Conservation (phyloP, 2,888 invertebrate species). For the Dryocosmus kuriphilus region DNA sequence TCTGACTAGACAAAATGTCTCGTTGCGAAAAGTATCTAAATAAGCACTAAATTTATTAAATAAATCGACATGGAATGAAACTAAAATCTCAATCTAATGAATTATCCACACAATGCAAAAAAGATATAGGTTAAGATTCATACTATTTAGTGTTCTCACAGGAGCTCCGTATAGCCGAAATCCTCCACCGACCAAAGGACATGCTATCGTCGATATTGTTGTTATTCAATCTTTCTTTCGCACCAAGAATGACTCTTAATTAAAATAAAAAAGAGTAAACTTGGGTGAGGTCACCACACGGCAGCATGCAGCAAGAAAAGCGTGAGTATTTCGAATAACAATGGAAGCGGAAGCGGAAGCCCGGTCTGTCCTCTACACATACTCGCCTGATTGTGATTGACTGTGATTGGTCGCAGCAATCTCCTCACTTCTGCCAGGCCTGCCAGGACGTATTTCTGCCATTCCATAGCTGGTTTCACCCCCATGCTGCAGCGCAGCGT, state of each 20-base stretch:
- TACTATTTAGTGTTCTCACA: conserved; percentile 99
- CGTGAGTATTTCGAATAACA: conserved; percentile 50
- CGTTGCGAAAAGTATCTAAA: background rate
- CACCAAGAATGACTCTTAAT: conserved; percentile 9
- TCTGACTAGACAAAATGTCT: background rate
- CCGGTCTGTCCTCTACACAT: too few species aligned
- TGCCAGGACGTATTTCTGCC: too few species aligned
- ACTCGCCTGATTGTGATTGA: too few species aligned
- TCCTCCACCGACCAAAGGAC: conserved; percentile 89
- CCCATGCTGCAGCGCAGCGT: too few species aligned
- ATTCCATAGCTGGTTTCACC: too few species aligned
- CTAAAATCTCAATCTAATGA: too few species aligned
- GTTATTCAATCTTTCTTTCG: background rate
- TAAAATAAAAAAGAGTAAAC: background rate
- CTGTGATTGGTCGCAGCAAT: too few species aligned
- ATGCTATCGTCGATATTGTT: conserved; percentile 81
- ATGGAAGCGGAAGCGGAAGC: too few species aligned
- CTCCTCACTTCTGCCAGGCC: too few species aligned
- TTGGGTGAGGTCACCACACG: conserved; percentile 13
- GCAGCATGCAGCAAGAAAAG: conserved; percentile 48
- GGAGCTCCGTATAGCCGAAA: conserved; percentile 93
- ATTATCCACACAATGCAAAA: too few species aligned
- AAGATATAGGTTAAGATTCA: conserved; percentile 65
- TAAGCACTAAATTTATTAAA: background rate
- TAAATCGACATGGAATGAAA: too few species aligned